Base-by-base conservation (phyloP, 2,113 vertebrate genomes). In the Verasper variegatus region DNA sequence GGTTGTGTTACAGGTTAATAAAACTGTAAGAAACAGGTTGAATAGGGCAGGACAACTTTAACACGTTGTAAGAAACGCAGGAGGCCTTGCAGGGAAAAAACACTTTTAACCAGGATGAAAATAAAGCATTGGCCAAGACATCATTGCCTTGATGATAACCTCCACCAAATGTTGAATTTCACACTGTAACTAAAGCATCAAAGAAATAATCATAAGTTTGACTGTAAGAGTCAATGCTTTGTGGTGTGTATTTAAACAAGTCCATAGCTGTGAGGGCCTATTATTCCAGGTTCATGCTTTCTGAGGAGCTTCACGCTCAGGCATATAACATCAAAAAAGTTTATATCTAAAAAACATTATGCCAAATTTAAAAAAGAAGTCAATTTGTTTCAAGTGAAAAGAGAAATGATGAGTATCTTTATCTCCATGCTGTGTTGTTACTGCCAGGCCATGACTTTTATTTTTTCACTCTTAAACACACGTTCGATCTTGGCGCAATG, bases 241-340 rank as follows among this genome's bases (percentile, higher is more conserved):
- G 59, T 76, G 59, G 40, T 51, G 57, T 80, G 60, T 52, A 63
- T 80, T 84, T 37, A 76, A 49, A 74, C 7, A 2, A 37, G 49
- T 76, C 71, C 59, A 68, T 80, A 63, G 35, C 67, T 81, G 70
- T 61, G 60, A 86, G 78, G 77, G 74, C 26, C n/a, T 71, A 67
- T 71, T 76, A 71, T 65, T 61, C 71, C 81, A 78, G 67, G 54
- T 72, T 76, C 24, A 66, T 59, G 78, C 73, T 89, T 83, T 87
- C 72, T 63, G 84, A 76, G 85, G 80, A 89, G 78, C 78, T 26
- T 58, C 14, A 27, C 31, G 81, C 83, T 92, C 83, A 51, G 52
- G 77, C 60, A 77, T 74, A 69, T 35, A 80, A 80, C 68, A 55
- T 82, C 76, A 87, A 81, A 31, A 86, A 65, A 15, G 37, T 86